phyloP scores from a whole-genome alignment of 1,140 invertebrate species.

The Choristoneura fumiferana region DNA sequence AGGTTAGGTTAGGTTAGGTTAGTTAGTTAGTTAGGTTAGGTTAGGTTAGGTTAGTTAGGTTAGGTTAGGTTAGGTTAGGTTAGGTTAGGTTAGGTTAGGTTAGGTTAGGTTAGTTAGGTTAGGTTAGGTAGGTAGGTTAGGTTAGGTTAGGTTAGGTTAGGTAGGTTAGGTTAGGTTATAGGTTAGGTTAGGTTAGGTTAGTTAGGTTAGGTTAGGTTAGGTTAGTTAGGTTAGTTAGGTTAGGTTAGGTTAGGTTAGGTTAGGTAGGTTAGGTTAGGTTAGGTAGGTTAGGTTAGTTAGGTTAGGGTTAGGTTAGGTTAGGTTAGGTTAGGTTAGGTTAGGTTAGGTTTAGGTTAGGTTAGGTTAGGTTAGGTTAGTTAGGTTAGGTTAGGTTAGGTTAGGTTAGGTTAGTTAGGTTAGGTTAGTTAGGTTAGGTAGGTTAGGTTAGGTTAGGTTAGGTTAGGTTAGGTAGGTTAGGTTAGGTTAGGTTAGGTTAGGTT shows the following conservation, averaged over 20 bases:
- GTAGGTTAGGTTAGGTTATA: too few species aligned
- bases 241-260: conserved; percentile 14
- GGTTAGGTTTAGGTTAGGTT: too few species aligned
- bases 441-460: too few species aligned
- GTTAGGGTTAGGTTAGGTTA: conserved; percentile 3
- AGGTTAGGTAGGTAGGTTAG: conserved; percentile 16
- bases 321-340: conserved; percentile 23
- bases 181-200: too few species aligned
- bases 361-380: conserved; percentile 23
- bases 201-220: neutral
- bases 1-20: conserved; percentile 3
- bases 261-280: too few species aligned
- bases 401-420: conserved; percentile 27
- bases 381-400: conserved; percentile 32
- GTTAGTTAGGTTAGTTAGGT: conserved; percentile 6
- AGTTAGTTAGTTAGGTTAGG: conserved; percentile 1
- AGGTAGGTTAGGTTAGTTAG: too few species aligned
- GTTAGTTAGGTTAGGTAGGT: conserved; percentile 34
- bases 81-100: conserved; percentile 6
- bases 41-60: neutral
- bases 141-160: too few species aligned
- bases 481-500: conserved; percentile 33
- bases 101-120: conserved; percentile 13
- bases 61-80: conserved; percentile 3
- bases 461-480: too few species aligned